These are phyloP conservation scores for Sceliomorpha sp. DNA, from an alignment of 2,888 invertebrate genomes.

Conservation along the genomic window DNA sequence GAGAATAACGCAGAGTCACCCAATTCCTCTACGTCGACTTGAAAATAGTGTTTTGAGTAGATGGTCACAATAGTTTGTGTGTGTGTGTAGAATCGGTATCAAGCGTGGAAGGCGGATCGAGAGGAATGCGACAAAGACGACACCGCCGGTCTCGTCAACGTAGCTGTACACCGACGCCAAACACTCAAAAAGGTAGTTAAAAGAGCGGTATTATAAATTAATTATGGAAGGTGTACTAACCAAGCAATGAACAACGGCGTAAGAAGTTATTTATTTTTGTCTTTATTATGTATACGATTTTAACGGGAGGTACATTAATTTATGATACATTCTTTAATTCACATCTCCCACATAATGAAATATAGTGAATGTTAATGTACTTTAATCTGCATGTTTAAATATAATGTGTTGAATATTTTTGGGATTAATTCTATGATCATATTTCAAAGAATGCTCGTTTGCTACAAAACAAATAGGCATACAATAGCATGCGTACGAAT, in stretches of 20 bases:
- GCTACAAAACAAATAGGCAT: too few species aligned
- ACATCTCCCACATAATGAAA: too few species aligned
- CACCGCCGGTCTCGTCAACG: constrained; percentile 71
- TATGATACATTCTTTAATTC: too few species aligned
- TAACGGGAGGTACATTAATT: background rate
- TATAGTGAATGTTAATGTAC: background rate
- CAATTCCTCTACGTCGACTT: constrained; percentile 4
- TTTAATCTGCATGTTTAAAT: background rate
- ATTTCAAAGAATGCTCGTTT: too few species aligned
- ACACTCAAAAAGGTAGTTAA: constrained; percentile 71
- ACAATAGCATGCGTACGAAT: too few species aligned
- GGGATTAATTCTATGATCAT: too few species aligned
- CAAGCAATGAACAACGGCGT: too few species aligned
- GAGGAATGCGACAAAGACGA: constrained; percentile 76
- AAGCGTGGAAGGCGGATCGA: constrained; percentile 83
- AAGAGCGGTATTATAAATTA: too few species aligned
- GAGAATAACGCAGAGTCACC: too few species aligned
- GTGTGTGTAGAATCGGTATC: constrained; percentile 83
- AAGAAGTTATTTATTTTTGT: too few species aligned
- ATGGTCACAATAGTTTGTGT: constrained; percentile 80
- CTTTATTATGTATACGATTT: too few species aligned
- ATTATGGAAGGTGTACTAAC: too few species aligned
- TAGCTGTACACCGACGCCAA: constrained; percentile 77
- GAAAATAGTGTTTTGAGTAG: constrained; percentile 51
- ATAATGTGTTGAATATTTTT: background rate